Base-by-base conservation (phyloP, 1,140 invertebrate species). In the Caenorhabditis brenneri region DNA sequence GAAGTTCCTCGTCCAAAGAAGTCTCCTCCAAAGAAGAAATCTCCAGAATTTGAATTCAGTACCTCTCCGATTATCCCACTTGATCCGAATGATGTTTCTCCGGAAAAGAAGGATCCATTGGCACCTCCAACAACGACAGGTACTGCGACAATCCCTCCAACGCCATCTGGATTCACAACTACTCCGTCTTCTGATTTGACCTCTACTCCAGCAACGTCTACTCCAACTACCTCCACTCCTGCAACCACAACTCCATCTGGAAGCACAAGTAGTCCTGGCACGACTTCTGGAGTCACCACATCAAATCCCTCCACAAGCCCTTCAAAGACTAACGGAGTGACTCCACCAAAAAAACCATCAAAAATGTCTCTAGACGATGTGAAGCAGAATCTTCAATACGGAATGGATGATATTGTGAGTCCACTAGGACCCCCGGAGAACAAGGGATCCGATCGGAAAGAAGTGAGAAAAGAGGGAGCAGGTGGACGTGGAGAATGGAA, bases 401-500 rank as follows among this genome's bases (percentile, higher is more conserved):
- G 65, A 2, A 2, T 10, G 9, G 33, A 65, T n/a, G 65, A 74
- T 22, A 74, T 74, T 42, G 65, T 74, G 12, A 74, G 65, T 74
- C 65, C 65, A 7, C 19, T 39, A 1, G 29, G 3, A 46, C 1
- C 65, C 2, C 7, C 29, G 31, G 19, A 65, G 19, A 6, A 36
- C 7, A 22, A 2, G 19, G 31, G n/a, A 65, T 24, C 36, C 15
- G 36, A 31, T 4, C 22, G n/a, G 33, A 22, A 15, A 15, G 65
- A 46, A 27, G 22, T 36, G 10, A 24, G 65, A 31, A 42, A 42
- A n/a, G n/a, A 74, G 1, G 58, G 29, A 36, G 58, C 58, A 5
- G 65, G 65, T 42, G 65, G 65, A 42, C n/a, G 65, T 36, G 4
- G 9, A 15, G 58, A 65, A 36, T 65, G 58, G 58, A 65, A 65